A percentile compares a stretch with the other conserved stretches of the same genome.
Evolutionary conservation across 2,113 vertebrate species (phyloP).

Genomic region (Andinoacara biseriatus): DNA sequence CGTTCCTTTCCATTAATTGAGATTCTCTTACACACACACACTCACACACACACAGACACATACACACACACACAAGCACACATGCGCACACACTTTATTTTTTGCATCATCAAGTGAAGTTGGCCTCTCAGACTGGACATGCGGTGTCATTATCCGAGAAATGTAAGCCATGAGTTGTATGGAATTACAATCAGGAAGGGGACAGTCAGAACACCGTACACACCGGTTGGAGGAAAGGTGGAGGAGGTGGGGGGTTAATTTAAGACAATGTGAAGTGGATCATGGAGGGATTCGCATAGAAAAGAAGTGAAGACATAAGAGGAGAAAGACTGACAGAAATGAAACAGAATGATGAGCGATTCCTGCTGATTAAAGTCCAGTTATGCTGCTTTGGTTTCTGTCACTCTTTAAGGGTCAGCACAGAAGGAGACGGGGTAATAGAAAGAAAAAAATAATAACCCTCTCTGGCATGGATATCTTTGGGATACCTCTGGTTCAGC

Average conservation of each 20-base stretch:
- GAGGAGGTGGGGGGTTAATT: not conserved
- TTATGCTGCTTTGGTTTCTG: not conserved
- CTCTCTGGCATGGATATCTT: not conserved
- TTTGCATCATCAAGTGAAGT: slow-evolving; percentile 23
- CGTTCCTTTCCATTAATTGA: slow-evolving; percentile 55
- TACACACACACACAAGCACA: not conserved
- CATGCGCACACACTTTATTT: not conserved
- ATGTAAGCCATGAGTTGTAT: not conserved
- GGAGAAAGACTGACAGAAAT: not conserved
- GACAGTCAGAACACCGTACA: not conserved
- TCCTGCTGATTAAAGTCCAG: not conserved
- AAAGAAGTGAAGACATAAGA: not conserved
- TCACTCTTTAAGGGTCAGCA: not conserved
- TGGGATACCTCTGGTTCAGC: not conserved
- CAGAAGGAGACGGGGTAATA: not conserved
- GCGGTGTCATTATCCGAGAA: not conserved
- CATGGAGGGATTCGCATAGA: not conserved
- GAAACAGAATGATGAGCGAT: not conserved
- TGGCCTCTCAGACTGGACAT: not conserved
- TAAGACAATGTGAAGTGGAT: not conserved
- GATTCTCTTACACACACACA: slow-evolving; percentile 26
- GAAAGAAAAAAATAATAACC: not conserved
- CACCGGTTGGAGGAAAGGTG: rapidly evolving
- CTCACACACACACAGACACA: not conserved
- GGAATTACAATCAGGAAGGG: not conserved